Conservation (phyloP, 2,888 invertebrate species). For the Sminthurinus aureus region DNA sequence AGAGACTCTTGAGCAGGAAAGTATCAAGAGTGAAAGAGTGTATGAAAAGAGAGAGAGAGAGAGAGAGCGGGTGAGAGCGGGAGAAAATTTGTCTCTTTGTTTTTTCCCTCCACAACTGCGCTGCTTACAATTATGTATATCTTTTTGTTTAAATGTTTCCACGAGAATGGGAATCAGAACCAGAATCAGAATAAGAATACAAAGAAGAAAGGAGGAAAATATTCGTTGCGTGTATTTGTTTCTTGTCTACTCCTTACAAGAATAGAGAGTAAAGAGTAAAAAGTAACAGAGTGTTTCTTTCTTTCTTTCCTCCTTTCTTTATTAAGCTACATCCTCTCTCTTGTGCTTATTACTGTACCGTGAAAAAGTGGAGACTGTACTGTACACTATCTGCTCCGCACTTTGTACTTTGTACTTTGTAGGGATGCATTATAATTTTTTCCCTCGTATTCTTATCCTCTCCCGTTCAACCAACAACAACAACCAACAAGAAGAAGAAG, state of each 20-base stretch:
- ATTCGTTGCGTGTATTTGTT: conserved; percentile 10
- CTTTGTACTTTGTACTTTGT: too few relatives aligned
- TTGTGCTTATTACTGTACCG: background rate
- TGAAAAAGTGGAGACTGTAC: background rate
- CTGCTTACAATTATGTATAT: background rate
- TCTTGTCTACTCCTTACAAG: too few relatives aligned
- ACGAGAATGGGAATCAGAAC: background rate
- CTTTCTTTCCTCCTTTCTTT: background rate
- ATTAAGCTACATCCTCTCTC: background rate
- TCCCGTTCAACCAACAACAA: background rate
- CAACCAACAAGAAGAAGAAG: too few relatives aligned
- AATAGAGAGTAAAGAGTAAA: too few relatives aligned
- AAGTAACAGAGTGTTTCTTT: too few relatives aligned
- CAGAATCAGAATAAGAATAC: background rate
- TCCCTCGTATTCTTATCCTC: background rate
- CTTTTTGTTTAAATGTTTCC: background rate
- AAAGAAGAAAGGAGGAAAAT: background rate
- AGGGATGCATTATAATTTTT: background rate
- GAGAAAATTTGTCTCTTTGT: background rate
- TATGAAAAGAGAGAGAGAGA: background rate
- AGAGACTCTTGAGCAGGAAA: too few relatives aligned
- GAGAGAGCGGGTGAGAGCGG: background rate
- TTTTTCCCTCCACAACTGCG: conserved; percentile 6
- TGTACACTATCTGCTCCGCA: too few relatives aligned
- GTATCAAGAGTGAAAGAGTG: background rate